Evolutionary conservation across 2,113 vertebrate species (phyloP).

Genomic region (Anthoscopus minutus): DNA sequence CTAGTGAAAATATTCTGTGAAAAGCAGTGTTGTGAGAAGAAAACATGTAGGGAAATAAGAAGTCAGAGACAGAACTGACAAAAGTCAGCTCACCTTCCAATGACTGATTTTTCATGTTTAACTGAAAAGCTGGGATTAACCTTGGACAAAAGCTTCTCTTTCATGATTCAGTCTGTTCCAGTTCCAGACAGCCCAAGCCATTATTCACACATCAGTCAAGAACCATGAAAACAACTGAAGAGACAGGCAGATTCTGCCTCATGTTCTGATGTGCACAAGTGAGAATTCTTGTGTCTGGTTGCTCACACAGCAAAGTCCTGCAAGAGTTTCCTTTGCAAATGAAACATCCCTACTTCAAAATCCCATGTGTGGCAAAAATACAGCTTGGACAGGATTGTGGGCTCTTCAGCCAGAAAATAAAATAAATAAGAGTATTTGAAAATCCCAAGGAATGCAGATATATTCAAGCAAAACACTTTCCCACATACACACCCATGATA

Average conservation of each 20-base stretch:
- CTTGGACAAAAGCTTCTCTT: background rate
- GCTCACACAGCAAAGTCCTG: background rate
- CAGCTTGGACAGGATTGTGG: background rate
- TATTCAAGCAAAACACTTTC: background rate
- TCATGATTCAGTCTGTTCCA: background rate
- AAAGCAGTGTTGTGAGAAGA: background rate
- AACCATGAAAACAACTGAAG: background rate
- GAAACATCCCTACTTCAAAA: background rate
- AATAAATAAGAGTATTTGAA: background rate
- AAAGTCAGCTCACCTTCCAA: background rate
- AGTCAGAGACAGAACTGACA: background rate
- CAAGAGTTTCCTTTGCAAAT: background rate
- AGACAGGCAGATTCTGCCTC: background rate
- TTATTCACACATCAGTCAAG: background rate
- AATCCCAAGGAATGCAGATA: background rate
- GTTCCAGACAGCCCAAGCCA: background rate
- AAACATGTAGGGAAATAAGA: background rate
- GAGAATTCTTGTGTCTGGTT: background rate
- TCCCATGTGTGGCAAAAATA: background rate
- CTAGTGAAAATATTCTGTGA: background rate
- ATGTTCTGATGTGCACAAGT: background rate
- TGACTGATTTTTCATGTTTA: background rate
- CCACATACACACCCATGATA: background rate
- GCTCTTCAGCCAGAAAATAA: background rate
- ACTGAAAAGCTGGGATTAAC: slow-evolving; percentile 15